Evolutionary conservation across 1,140 invertebrate genomes (phyloP), one percentile per base, ranked within the genome.

Genomic region (Chlorops oryzae): DNA sequence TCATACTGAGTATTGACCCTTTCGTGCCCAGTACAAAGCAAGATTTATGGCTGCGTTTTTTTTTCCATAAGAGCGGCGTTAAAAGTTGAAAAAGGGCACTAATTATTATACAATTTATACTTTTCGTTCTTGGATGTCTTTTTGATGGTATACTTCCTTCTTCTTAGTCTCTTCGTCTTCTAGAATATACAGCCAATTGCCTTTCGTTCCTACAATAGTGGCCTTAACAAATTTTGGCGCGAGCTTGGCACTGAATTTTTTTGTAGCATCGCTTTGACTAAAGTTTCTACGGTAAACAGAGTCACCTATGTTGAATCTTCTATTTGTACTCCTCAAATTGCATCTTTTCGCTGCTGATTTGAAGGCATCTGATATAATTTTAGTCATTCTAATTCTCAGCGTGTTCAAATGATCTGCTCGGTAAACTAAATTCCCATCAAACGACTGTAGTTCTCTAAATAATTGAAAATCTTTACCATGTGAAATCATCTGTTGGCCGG

Each of bases 191-290:
- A 37, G 43, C 5, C 20, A 13, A 27, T 28, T 44, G 3, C 42
- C 42, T 3, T n/a, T 21, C 13, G 10, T 25, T 44, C 23, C 39
- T 5, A 17, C 22, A n/a, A 50, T 28, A 18, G 18, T 50, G 4
- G 48, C 48, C 27, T 50, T 50, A 3, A 50, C 6, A 34, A 50
- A 50, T 21, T 13, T 5, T 5, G 48, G 48, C n/a, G 18, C 40
- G 5, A 50, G 21, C 35, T 50, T 42, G 18, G 40, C 39, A 42
- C 35, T 50, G 15, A 42, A 34, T 6, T 23, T 13, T 21, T 43
- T 42, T 7, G 10, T 21, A 13, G 23, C 15, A 37, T 37, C 43
- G 20, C 39, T 34, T 28, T 20, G 27, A 22, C 12, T 13, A 25
- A 44, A 44, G 15, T 44, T 44, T 5, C 42, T 23, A 9, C 23